Conservation (phyloP, 1,140 invertebrate species). For the Phthorimaea operculella region DNA sequence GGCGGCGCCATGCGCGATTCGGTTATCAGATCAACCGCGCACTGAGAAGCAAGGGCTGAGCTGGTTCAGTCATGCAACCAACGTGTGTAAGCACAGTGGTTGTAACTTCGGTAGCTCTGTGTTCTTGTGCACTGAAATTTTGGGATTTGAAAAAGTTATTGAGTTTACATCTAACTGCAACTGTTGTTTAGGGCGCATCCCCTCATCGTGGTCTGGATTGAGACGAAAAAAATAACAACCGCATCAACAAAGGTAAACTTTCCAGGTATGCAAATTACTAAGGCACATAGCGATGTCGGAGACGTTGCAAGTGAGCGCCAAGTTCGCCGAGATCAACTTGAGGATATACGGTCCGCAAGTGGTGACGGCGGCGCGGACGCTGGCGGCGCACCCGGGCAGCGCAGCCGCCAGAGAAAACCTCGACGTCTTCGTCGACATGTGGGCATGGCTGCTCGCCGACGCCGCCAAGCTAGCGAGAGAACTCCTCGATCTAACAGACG, state of each 20-base stretch:
- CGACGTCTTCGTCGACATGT: slow-evolving; percentile 98
- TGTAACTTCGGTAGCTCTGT: too few species aligned
- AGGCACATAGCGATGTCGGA: slow-evolving; percentile 95
- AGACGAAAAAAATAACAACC: too few species aligned
- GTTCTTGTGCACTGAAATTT: too few species aligned
- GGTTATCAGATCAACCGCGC: too few species aligned
- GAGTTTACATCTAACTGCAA: too few species aligned
- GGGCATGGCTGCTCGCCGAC: slow-evolving; percentile 93
- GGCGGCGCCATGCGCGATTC: too few species aligned
- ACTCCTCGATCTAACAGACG: slow-evolving; percentile 83
- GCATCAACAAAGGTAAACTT: slow-evolving; percentile 8
- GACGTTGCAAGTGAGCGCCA: slow-evolving; percentile 93
- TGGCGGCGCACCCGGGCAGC: slow-evolving; percentile 91
- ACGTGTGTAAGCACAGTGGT: too few species aligned
- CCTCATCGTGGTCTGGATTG: too few species aligned
- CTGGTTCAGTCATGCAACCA: too few species aligned
- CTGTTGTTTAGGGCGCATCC: too few species aligned
- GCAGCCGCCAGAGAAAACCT: slow-evolving; percentile 98
- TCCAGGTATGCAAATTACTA: slow-evolving; percentile 93
- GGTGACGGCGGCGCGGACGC: slow-evolving; percentile 90
- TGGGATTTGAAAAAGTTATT: too few species aligned
- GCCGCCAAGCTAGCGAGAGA: slow-evolving; percentile 88
- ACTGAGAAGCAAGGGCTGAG: too few species aligned
- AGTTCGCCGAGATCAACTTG: slow-evolving; percentile 95
- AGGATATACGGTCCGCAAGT: slow-evolving; percentile 95